Conservation (phyloP, 30 jellyfish, hydroid and myxozoan species). For the Cassiopea xamachana region DNA sequence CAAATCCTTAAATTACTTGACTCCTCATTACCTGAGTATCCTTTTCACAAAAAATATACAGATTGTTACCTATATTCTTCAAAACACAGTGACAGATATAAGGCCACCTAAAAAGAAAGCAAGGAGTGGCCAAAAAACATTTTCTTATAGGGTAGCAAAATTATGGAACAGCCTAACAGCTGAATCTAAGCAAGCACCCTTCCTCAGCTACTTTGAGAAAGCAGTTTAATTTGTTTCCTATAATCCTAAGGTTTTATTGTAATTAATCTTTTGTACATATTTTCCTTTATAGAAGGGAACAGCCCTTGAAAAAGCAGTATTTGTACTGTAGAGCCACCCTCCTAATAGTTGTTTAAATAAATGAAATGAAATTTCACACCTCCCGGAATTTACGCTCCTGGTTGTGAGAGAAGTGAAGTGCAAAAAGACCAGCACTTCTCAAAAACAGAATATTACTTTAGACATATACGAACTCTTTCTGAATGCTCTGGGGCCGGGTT, state of each 20-base stretch:
- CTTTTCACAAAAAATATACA: not conserved
- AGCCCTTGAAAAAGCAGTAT: not conserved
- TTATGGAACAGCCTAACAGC: slow-evolving; percentile 1
- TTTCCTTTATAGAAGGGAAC: not conserved
- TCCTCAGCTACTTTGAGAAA: not conserved
- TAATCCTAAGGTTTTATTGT: not conserved
- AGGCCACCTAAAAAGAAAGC: not conserved
- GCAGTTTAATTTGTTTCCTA: not conserved
- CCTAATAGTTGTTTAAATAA: not conserved
- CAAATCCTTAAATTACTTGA: not conserved
- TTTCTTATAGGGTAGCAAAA: slow-evolving; percentile 1
- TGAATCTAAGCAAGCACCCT: not conserved
- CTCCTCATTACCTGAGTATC: not conserved
- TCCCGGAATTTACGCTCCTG: too few relatives aligned
- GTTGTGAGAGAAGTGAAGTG: too few relatives aligned
- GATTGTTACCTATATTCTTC: not conserved
- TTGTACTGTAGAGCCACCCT: not conserved
- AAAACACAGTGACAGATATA: not conserved
- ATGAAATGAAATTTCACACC: too few relatives aligned
- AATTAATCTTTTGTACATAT: not conserved
- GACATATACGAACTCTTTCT: too few relatives aligned
- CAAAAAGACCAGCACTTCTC: too few relatives aligned
- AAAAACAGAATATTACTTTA: too few relatives aligned
- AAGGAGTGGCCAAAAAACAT: not conserved
- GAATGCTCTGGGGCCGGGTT: too few relatives aligned